Conservation (phyloP, 2,797 vertebrate genomes). For the Mionectes olivaceus region DNA sequence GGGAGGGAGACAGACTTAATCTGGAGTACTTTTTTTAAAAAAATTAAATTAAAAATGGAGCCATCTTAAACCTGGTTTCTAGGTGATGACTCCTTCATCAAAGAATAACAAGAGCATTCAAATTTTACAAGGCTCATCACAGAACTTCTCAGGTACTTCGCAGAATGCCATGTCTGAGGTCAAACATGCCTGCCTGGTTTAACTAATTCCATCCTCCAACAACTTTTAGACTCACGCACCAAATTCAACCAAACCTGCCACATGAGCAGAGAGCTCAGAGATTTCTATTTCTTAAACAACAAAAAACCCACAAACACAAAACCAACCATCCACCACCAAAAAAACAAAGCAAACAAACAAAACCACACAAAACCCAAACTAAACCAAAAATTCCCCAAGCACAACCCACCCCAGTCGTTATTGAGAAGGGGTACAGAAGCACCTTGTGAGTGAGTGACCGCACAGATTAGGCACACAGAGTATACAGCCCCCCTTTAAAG, state of each 20-base stretch:
- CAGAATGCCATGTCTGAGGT: background rate
- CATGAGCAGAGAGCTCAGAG: background rate
- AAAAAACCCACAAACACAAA: background rate
- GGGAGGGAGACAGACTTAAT: background rate
- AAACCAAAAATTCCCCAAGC: background rate
- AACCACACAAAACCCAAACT: fast-evolving
- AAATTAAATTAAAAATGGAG: background rate
- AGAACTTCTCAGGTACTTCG: background rate
- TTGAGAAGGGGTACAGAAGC: background rate
- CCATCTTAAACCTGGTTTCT: background rate
- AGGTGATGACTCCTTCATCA: background rate
- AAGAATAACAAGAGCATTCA: background rate
- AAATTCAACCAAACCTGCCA: background rate
- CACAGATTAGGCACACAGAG: background rate
- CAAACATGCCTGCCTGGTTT: background rate
- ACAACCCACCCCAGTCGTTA: background rate
- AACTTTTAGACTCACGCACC: background rate
- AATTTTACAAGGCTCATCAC: background rate
- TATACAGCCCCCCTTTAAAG: background rate
- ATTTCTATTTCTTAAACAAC: background rate
- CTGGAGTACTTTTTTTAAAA: background rate
- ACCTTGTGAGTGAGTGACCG: background rate
- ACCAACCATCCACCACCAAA: background rate
- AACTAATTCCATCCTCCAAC: background rate
- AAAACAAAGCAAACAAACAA: background rate